These are phyloP conservation scores for Catharus ustulatus DNA, from an alignment of 2,797 vertebrate genomes.

Conservation along the genomic window DNA sequence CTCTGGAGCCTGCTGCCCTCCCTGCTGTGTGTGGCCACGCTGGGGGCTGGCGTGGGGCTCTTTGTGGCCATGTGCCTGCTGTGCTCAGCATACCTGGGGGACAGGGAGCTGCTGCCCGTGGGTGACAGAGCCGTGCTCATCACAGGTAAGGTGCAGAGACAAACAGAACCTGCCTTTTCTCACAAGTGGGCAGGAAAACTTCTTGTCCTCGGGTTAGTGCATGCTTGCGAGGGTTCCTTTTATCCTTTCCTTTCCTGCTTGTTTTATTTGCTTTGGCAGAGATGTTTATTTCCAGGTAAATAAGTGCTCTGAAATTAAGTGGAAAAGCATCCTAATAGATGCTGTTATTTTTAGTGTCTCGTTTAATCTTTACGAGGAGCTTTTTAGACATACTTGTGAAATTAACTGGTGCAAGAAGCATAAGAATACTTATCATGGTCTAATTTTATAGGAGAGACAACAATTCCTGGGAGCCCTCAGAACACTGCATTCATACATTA, in stretches of 20 bases:
- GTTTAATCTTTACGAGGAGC: slow-evolving; percentile 33
- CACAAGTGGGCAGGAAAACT: not conserved
- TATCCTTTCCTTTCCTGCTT: not conserved
- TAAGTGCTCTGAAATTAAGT: slow-evolving; percentile 4
- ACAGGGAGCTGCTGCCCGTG: slow-evolving; percentile 60
- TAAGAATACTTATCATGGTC: not conserved
- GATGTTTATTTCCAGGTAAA: not conserved
- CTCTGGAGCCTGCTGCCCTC: slow-evolving; percentile 10
- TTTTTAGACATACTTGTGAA: slow-evolving; percentile 30
- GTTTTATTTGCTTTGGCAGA: not conserved
- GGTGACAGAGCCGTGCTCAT: slow-evolving; percentile 72
- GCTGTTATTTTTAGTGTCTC: slow-evolving; percentile 9
- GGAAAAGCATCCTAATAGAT: slow-evolving; percentile 23
- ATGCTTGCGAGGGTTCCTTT: not conserved
- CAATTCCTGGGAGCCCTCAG: not conserved
- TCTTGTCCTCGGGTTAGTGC: not conserved
- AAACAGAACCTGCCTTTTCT: not conserved
- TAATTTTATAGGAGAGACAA: not conserved
- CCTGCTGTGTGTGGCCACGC: not conserved
- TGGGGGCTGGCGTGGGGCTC: slow-evolving; percentile 41
- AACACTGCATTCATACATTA: not conserved
- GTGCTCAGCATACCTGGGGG: not conserved
- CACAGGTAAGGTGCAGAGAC: slow-evolving; percentile 74
- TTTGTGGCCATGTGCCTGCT: not conserved
- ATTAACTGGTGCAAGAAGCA: not conserved